phyloP scores from a whole-genome alignment of 92 coral and sea anemone genomes.

The Epizoanthus fatuus region DNA sequence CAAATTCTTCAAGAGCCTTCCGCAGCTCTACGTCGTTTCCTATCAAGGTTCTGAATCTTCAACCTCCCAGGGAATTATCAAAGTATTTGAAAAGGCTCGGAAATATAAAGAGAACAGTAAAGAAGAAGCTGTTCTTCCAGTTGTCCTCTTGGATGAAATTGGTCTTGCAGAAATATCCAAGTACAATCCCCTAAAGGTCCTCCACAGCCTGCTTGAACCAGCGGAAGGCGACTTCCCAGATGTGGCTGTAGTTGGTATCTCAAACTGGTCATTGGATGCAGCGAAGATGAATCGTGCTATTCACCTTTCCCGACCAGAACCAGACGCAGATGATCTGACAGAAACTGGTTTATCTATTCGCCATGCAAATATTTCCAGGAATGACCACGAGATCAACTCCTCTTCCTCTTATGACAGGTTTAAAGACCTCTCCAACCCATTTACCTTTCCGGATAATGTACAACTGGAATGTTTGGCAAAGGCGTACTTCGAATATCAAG shows the following conservation, averaged over 20 bases:
- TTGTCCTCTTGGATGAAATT: slow-evolving; percentile 96
- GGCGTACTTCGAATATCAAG: slow-evolving; percentile 87
- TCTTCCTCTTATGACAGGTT: background rate
- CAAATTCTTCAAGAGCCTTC: slow-evolving; percentile 80
- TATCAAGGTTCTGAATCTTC: slow-evolving; percentile 99
- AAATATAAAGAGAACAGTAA: slow-evolving; percentile 85
- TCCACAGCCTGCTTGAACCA: slow-evolving; percentile 95
- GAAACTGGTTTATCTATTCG: slow-evolving; percentile 95
- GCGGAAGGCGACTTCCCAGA: slow-evolving; percentile 89
- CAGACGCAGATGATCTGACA: slow-evolving; percentile 82
- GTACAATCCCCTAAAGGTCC: slow-evolving; percentile 97
- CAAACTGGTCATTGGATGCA: slow-evolving; percentile 99
- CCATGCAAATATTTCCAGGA: slow-evolving; percentile 46
- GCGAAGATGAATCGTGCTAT: slow-evolving; percentile 99
- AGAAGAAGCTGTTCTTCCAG: slow-evolving; percentile 90
- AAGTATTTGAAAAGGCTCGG: slow-evolving; percentile 96
- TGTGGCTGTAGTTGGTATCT: slow-evolving; percentile 99
- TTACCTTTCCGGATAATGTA: slow-evolving; percentile 33
- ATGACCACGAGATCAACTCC: slow-evolving; percentile 14
- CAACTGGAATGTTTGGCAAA: slow-evolving; percentile 86
- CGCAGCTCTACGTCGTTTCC: slow-evolving; percentile 95
- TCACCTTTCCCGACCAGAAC: slow-evolving; percentile 98
- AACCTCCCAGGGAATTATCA: slow-evolving; percentile 95
- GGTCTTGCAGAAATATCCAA: slow-evolving; percentile 97
- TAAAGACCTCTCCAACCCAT: background rate